phyloP scores from a whole-genome alignment of 1,140 invertebrate species.

The Lepidostoma basale region DNA sequence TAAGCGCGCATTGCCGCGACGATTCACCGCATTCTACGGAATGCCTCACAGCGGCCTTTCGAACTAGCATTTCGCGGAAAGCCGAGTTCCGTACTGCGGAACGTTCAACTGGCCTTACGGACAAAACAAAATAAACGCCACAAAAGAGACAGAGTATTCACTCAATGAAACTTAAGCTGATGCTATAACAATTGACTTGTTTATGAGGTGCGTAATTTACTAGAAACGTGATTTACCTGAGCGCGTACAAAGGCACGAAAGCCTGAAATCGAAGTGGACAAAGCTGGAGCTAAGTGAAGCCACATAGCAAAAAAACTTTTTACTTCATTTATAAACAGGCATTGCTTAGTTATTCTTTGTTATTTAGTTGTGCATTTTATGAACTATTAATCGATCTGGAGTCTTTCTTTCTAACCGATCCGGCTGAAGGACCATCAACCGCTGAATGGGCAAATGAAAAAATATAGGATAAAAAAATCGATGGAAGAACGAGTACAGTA shows the following conservation, averaged over 20 bases:
- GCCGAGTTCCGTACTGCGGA: background rate
- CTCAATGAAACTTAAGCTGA: background rate
- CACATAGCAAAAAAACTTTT: background rate
- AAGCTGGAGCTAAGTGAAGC: background rate
- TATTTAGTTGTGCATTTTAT: too few relatives aligned
- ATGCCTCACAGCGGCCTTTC: slow-evolving; percentile 24
- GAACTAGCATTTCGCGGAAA: slow-evolving; percentile 23
- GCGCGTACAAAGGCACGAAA: slow-evolving; percentile 6
- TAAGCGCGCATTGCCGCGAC: too few relatives aligned
- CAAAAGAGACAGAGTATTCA: slow-evolving; percentile 1
- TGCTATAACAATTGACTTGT: background rate
- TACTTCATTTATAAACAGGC: too few relatives aligned
- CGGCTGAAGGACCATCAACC: too few relatives aligned
- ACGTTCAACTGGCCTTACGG: background rate
- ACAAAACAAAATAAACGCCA: background rate
- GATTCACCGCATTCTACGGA: too few relatives aligned
- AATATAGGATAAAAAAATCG: too few relatives aligned
- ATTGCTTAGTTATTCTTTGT: too few relatives aligned
- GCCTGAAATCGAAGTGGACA: background rate
- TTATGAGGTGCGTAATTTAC: slow-evolving; percentile 5
- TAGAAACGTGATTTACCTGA: background rate
- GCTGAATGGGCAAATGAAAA: too few relatives aligned
- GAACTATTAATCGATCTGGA: too few relatives aligned
- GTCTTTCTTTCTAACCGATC: too few relatives aligned
- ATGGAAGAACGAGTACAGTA: too few relatives aligned